These are phyloP conservation scores for Dasyornis broadbenti DNA, from an alignment of 2,113 vertebrate genomes.

Conservation along the genomic window DNA sequence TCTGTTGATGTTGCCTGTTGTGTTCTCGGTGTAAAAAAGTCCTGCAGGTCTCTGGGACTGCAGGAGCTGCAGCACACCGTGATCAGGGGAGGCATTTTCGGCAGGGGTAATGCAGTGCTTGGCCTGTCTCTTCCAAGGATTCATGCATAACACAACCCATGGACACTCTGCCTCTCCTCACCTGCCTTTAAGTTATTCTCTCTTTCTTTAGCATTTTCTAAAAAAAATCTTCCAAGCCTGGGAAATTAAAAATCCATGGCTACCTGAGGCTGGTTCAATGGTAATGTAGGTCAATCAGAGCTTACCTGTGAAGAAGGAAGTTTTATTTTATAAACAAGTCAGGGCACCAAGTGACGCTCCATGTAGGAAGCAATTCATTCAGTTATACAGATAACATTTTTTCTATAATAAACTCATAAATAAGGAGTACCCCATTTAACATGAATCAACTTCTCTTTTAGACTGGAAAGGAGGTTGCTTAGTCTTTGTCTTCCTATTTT, in stretches of 20 bases:
- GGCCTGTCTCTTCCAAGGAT: background rate
- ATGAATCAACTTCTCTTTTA: background rate
- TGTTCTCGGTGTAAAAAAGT: background rate
- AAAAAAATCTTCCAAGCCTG: background rate
- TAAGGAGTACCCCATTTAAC: background rate
- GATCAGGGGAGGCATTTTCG: background rate
- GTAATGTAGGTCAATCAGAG: background rate
- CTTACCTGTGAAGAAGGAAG: background rate
- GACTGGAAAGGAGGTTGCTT: background rate
- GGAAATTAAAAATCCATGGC: background rate
- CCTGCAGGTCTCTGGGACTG: background rate
- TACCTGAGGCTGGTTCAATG: background rate
- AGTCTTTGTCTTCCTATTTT: background rate
- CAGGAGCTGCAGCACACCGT: background rate
- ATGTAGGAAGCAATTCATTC: background rate
- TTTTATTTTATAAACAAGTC: background rate
- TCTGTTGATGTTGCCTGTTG: background rate
- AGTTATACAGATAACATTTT: background rate
- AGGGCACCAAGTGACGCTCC: background rate
- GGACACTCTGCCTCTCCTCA: background rate
- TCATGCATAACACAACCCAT: background rate
- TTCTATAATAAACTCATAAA: background rate
- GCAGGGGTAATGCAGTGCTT: background rate
- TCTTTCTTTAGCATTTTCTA: background rate
- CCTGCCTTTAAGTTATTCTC: background rate